Percentiles rank a stretch among this genome's conserved stretches.
phyloP scores from a whole-genome alignment of 2,888 invertebrate species.

The Glaucopsyche alexis region DNA sequence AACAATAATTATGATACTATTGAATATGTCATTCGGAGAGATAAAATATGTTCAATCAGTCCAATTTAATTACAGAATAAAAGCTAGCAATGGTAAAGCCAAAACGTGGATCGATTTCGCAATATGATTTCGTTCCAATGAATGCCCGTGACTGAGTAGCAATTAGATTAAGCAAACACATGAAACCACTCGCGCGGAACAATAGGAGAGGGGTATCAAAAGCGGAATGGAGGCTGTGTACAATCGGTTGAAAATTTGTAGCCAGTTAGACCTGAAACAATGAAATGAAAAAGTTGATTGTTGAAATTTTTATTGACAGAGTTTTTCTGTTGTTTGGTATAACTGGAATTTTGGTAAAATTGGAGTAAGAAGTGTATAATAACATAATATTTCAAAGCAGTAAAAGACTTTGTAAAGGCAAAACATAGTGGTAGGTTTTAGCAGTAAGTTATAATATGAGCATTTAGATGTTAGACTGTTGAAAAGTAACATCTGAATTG shows the following conservation, averaged over 20 bases:
- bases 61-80: neutral
- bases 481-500: too few relatives aligned
- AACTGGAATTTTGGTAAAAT: too few relatives aligned
- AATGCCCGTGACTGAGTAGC: conserved; percentile 71
- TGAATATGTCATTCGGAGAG: neutral
- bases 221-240: conserved; percentile 57
- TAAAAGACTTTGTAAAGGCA: too few relatives aligned
- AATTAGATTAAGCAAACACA: conserved; percentile 76
- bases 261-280: conserved; percentile 25
- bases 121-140: conserved; percentile 68
- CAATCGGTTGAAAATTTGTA: conserved; percentile 41
- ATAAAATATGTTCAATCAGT: neutral
- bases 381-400: too few relatives aligned
- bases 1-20: neutral
- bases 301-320: conserved; percentile 4
- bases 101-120: conserved; percentile 39
- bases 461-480: too few relatives aligned
- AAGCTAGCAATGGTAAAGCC: conserved; percentile 24
- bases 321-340: neutral
- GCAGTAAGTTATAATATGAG: too few relatives aligned
- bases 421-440: too few relatives aligned
- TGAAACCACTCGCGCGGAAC: conserved; percentile 67
- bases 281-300: conserved; percentile 16
- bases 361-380: too few relatives aligned
- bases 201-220: conserved; percentile 69